phyloP scores from a whole-genome alignment of 1,140 invertebrate genomes.

The Orius insidiosus region DNA sequence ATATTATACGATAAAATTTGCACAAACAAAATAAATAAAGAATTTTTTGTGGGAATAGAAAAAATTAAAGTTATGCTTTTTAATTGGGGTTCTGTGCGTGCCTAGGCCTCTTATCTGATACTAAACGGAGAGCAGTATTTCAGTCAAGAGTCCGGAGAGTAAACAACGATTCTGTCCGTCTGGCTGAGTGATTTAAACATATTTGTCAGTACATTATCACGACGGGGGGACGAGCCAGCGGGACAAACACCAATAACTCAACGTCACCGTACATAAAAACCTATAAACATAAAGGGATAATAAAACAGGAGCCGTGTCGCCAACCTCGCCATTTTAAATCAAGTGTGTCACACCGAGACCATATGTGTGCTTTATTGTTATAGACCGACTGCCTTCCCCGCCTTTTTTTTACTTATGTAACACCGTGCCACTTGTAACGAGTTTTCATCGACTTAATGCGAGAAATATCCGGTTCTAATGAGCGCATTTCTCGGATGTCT shows the following conservation, averaged over 20 bases:
- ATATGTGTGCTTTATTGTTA: constrained; percentile 10
- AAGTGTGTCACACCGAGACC: constrained; percentile 2
- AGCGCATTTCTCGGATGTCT: no score
- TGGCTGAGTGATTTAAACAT: constrained; percentile 11
- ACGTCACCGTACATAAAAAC: constrained; percentile 10
- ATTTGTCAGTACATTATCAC: constrained; percentile 12
- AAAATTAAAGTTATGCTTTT: no score
- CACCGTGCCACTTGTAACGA: no score
- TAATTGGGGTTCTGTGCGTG: no score
- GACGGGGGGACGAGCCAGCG: constrained; percentile 1
- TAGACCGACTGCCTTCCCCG: not conserved
- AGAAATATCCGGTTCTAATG: no score
- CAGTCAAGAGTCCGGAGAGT: constrained; percentile 2
- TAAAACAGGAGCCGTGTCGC: constrained; percentile 10
- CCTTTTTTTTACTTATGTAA: no score
- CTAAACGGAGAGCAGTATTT: constrained; percentile 4
- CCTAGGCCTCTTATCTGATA: no score
- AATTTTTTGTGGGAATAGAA: no score
- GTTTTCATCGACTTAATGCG: no score
- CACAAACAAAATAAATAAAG: no score
- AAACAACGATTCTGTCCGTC: constrained; percentile 5
- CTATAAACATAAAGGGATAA: constrained; percentile 11
- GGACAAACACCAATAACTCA: constrained; percentile 11
- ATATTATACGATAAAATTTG: no score
- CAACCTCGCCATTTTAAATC: constrained; percentile 8